These are phyloP conservation scores for Microcebus ravelobensis DNA, from an alignment of 2,113 vertebrate species.

Conservation along the genomic window DNA sequence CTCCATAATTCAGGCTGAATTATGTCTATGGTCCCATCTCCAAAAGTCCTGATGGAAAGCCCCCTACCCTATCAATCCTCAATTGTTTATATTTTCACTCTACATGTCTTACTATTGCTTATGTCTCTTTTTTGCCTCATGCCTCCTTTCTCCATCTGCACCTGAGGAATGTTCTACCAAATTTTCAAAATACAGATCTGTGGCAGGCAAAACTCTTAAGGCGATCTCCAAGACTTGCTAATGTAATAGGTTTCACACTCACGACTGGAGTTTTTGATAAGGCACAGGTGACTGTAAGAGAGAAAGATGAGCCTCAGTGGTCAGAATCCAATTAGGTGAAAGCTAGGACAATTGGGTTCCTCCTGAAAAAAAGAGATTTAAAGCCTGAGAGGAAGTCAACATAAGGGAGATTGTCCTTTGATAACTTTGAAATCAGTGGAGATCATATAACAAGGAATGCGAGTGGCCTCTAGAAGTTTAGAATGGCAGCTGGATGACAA, in stretches of 20 bases:
- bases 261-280: neutral
- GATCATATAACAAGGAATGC: neutral
- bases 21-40: neutral
- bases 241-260: neutral
- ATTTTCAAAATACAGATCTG: neutral
- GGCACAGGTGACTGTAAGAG: neutral
- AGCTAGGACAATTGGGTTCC: neutral
- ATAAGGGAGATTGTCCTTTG: neutral
- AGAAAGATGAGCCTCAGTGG: neutral
- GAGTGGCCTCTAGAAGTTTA: neutral
- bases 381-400: neutral
- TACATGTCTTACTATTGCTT: neutral
- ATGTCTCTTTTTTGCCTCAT: neutral
- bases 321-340: neutral
- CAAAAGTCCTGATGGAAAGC: neutral
- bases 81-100: neutral
- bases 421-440: neutral
- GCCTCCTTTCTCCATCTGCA: neutral
- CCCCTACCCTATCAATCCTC: neutral
- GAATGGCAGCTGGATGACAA: neutral
- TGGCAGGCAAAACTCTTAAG: neutral
- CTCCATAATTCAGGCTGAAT: neutral
- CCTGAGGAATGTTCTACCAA: neutral
- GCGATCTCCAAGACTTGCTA: neutral
- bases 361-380: neutral